Percentiles rank a stretch among this genome's conserved stretches.
Conservation (phyloP, 2,797 vertebrate genomes). For the Sebastes minor region DNA sequence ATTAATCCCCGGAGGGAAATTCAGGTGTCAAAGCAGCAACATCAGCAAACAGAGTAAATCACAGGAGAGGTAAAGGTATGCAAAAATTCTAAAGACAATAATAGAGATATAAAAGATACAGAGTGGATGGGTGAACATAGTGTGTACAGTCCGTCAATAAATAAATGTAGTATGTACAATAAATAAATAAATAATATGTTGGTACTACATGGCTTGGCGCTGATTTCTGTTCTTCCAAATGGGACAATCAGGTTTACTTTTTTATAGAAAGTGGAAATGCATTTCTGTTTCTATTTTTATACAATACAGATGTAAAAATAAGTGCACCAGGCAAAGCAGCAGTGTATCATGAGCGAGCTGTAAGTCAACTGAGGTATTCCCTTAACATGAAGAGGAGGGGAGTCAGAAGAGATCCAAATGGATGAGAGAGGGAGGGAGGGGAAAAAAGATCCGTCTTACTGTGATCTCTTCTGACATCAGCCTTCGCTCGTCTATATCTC, state of each 20-base stretch:
- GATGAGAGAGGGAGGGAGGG: not conserved
- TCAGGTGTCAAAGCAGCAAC: too few relatives aligned
- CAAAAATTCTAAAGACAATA: too few relatives aligned
- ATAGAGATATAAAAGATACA: too few relatives aligned
- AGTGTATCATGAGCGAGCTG: conserved; percentile 19
- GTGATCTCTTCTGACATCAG: conserved; percentile 75
- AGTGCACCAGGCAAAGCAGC: conserved; percentile 7
- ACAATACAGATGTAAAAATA: conserved; percentile 32
- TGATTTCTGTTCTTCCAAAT: conserved; percentile 3
- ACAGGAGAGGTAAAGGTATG: too few relatives aligned
- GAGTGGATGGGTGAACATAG: too few relatives aligned
- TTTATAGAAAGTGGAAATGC: conserved; percentile 25
- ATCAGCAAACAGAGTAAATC: too few relatives aligned
- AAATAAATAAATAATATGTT: not conserved
- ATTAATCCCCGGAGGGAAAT: too few relatives aligned
- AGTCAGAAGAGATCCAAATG: conserved; percentile 43
- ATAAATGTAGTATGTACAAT: too few relatives aligned
- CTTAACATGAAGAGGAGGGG: conserved; percentile 36
- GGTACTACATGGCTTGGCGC: not conserved
- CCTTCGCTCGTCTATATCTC: conserved; percentile 70
- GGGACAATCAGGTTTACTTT: conserved; percentile 1
- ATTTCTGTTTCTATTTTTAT: conserved; percentile 26
- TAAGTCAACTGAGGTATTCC: conserved; percentile 52
- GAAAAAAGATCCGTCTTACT: conserved; percentile 36
- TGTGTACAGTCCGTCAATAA: too few relatives aligned